These are phyloP conservation scores for Vesta saturnalis DNA, from an alignment of 2,888 invertebrate genomes.

Conservation along the genomic window DNA sequence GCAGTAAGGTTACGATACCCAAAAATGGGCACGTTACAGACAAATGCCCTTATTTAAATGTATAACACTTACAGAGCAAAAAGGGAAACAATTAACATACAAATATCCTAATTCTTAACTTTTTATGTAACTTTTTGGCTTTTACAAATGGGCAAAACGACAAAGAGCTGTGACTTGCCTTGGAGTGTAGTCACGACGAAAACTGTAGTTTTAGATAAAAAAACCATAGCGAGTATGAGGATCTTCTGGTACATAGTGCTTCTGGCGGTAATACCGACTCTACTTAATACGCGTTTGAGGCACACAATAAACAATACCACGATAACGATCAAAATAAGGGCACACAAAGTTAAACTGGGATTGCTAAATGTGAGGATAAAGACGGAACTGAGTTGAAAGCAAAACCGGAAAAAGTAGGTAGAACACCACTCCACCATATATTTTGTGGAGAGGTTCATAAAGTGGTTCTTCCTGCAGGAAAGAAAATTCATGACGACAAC, in stretches of 20 bases:
- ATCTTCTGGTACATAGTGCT: neutral
- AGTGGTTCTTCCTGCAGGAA: conserved; percentile 17
- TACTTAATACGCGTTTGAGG: conserved; percentile 7
- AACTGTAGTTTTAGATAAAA: neutral
- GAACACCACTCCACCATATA: conserved; percentile 18
- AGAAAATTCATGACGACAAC: conserved; percentile 17
- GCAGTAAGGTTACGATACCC: too few species aligned
- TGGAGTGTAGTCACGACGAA: neutral
- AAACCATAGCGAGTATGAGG: neutral
- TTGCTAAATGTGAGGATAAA: neutral
- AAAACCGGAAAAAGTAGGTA: conserved; percentile 7
- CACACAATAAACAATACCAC: conserved; percentile 3
- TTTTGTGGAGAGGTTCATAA: conserved; percentile 17
- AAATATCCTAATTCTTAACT: too few species aligned
- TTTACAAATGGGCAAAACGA: too few species aligned
- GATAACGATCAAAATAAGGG: neutral
- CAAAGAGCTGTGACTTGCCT: neutral
- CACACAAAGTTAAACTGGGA: neutral
- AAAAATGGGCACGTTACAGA: too few species aligned
- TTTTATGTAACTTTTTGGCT: too few species aligned
- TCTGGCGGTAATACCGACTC: conserved; percentile 9
- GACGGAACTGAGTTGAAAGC: conserved; percentile 10
- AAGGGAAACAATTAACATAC: too few species aligned
- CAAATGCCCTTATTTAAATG: too few species aligned
- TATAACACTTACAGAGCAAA: too few species aligned